Conservation (phyloP, 1,140 invertebrate genomes). For the Camponotus floridanus region DNA sequence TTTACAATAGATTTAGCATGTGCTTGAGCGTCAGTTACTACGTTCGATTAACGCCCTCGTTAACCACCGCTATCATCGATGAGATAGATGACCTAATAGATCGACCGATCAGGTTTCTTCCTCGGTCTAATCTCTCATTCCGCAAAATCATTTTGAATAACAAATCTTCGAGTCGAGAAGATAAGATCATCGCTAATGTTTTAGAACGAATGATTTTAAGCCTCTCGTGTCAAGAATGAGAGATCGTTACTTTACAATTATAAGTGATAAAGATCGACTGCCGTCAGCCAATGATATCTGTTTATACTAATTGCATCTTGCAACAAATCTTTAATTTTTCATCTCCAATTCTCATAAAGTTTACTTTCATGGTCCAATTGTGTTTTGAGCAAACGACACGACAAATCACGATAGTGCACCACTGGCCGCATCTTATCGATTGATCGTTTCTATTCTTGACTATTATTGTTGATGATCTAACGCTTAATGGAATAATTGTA, state of each 20-base stretch:
- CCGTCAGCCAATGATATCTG: not conserved
- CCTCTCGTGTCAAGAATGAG: conserved; percentile 3
- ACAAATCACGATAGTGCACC: not conserved
- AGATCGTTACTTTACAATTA: not conserved
- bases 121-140: conserved; percentile 43
- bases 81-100: conserved; percentile 37
- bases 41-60: conserved; percentile 60
- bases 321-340: not conserved
- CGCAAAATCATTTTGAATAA: not conserved
- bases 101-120: conserved; percentile 34
- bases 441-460: conserved; percentile 44
- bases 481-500: conserved; percentile 73
- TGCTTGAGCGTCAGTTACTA: conserved; percentile 18
- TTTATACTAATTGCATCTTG: not conserved
- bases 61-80: conserved; percentile 28
- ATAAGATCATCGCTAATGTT: conserved; percentile 4
- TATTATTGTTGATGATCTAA: conserved; percentile 75
- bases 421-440: conserved; percentile 21
- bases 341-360: not conserved
- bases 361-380: conserved; percentile 1
- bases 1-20: conserved; percentile 67
- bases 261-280: conserved; percentile 3
- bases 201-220: conserved; percentile 22
- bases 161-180: not conserved
- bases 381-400: not conserved